Evolutionary conservation across 2,797 vertebrate genomes (phyloP), one percentile per base, ranked within the genome.

Genomic region (Lemur catta): DNA sequence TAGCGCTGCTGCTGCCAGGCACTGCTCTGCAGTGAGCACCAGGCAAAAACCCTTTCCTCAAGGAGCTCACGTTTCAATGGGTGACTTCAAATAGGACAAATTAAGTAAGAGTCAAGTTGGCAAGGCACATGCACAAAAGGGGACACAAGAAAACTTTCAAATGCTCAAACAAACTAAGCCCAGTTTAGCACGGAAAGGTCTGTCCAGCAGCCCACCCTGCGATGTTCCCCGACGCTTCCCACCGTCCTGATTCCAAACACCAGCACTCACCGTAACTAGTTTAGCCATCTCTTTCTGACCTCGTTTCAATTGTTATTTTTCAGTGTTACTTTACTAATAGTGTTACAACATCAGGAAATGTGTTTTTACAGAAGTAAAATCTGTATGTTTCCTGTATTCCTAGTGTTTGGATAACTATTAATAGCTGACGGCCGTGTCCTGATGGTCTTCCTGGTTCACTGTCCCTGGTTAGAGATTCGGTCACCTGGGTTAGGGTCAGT

Each of bases 1-100:
- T 48, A 30, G 43, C 0, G 5, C 72, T 74, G 43, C 72, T 30
- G 41, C 28, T 48, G 15, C 43, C 28, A 48, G 72, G 72, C 43
- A 46, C 18, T 22, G 33, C n/a, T 50, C 30, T 14, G n/a, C 22
- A 2, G 13, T 24, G n/a, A 1, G 2, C n/a, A 26, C 1, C 12
- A 28, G 28, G 38, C n/a, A 38, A 35, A 72, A 41, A 14, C 1
- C 69, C 52, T 41, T 28, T 35, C 78, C 24, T 6, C 13, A 26
- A 17, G 50, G 52, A 80, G 24, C 52, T 38, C 35, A 50, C 4
- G 4, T 57, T 57, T 38, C 26, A 15, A 80, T 17, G 14, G 14
- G 35, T 41, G 26, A 57, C 55, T 38, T 57, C 46, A 35, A 28
- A 38, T 17, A 15, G 2, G 35, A 22, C 52, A 41, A 38, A 57